Conservation (phyloP, 2,888 invertebrate species). For the Halocaridina rubra region DNA sequence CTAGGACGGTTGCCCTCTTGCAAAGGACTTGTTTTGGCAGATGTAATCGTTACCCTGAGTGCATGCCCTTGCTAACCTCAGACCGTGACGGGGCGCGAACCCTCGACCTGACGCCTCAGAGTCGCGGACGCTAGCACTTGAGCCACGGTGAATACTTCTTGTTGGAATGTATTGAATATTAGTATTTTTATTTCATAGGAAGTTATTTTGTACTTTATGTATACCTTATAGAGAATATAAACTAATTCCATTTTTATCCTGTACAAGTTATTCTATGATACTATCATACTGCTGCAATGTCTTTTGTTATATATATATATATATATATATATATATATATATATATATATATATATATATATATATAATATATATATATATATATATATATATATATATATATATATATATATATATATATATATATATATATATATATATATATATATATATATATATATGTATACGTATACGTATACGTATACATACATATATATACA, state of each 20-base stretch:
- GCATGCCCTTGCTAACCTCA: no score
- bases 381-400: conserved; percentile 23
- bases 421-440: conserved; percentile 2
- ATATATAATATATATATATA: not conserved
- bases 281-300: conserved; percentile 15
- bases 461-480: not conserved
- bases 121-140: no score
- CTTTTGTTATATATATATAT: not conserved
- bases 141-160: no score
- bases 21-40: no score
- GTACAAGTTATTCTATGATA: not conserved
- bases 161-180: no score
- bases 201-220: not conserved
- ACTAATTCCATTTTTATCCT: not conserved
- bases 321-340: not conserved
- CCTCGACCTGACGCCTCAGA: no score
- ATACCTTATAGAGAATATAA: not conserved
- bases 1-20: no score
- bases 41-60: no score
- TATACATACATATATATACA: not conserved
- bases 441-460: not conserved
- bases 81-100: no score
- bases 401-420: not conserved
- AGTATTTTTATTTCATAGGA: conserved; percentile 4
- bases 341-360: not conserved